Percentiles rank a stretch among this genome's conserved stretches.
These are phyloP conservation scores for Drosophila kikkawai DNA, from an alignment of 1,140 invertebrate genomes.

Conservation along the genomic window DNA sequence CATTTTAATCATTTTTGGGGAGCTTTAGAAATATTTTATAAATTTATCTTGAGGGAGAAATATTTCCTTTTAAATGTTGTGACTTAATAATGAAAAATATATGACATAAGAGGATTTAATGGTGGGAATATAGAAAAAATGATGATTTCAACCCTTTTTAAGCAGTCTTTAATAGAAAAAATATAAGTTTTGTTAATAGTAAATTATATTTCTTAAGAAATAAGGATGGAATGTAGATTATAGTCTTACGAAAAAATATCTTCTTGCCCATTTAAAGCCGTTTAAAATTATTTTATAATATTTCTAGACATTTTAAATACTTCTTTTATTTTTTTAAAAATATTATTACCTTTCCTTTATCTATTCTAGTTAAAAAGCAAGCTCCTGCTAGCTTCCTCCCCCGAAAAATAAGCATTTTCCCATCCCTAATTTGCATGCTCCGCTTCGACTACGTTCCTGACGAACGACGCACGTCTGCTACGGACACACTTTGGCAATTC, in stretches of 20 bases:
- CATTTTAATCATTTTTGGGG: neutral
- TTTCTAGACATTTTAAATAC: neutral
- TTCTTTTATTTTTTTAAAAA: neutral
- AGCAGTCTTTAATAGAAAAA: too few species aligned
- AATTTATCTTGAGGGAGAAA: too few species aligned
- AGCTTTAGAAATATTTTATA: neutral
- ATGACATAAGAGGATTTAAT: too few species aligned
- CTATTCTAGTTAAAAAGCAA: neutral
- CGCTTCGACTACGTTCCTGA: constrained; percentile 26
- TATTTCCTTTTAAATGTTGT: rapidly evolving
- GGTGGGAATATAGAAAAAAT: neutral
- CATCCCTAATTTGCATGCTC: constrained; percentile 36
- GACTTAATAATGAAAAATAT: too few species aligned
- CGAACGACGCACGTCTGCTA: constrained; percentile 70
- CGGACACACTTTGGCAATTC: constrained; percentile 82
- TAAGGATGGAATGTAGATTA: too few species aligned
- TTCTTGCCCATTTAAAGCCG: too few species aligned
- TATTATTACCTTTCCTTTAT: neutral
- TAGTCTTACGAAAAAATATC: too few species aligned
- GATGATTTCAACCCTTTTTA: too few species aligned
- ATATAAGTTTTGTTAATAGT: too few species aligned
- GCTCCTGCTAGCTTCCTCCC: neutral
- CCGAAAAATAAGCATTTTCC: constrained; percentile 18
- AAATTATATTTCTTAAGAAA: neutral
- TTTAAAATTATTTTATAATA: too few species aligned